Percentiles rank a stretch among this genome's conserved stretches.
These are phyloP conservation scores for Athrips mouffetella DNA, from an alignment of 2,888 invertebrate species.

Conservation along the genomic window DNA sequence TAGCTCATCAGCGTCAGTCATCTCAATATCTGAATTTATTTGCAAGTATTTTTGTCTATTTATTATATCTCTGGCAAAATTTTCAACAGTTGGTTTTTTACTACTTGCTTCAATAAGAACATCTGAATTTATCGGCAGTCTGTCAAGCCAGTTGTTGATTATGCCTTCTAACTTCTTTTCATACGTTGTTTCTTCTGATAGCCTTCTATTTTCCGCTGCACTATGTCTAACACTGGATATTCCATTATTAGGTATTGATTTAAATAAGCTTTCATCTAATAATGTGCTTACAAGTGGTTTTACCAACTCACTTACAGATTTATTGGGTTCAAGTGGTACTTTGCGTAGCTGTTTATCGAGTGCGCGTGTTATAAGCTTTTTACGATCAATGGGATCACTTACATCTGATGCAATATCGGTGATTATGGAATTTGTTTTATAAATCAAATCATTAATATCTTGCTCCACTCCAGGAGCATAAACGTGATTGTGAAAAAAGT, in stretches of 20 bases:
- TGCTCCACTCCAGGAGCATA: background rate
- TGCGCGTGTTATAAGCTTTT: background rate
- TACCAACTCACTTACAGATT: constrained; percentile 21
- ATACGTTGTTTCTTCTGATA: no score
- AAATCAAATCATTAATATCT: background rate
- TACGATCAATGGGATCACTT: background rate
- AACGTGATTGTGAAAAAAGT: background rate
- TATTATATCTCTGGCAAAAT: constrained; percentile 39
- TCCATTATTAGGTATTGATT: constrained; percentile 22
- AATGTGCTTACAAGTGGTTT: constrained; percentile 10
- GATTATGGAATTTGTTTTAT: background rate
- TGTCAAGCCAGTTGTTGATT: constrained; percentile 33
- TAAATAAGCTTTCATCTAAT: background rate
- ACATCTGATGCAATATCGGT: background rate
- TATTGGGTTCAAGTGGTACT: background rate
- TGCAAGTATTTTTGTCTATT: constrained; percentile 47
- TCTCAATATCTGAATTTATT: constrained; percentile 33
- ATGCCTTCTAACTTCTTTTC: no score
- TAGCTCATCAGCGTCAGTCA: constrained; percentile 35
- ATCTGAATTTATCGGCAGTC: constrained; percentile 26
- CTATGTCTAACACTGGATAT: no score
- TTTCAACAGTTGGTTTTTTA: constrained; percentile 28
- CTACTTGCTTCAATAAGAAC: constrained; percentile 21
- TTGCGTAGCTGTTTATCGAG: background rate
- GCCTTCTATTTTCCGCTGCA: constrained; percentile 27